Base-by-base conservation (phyloP, 2,797 vertebrate species). In the Tragopan temminckii region DNA sequence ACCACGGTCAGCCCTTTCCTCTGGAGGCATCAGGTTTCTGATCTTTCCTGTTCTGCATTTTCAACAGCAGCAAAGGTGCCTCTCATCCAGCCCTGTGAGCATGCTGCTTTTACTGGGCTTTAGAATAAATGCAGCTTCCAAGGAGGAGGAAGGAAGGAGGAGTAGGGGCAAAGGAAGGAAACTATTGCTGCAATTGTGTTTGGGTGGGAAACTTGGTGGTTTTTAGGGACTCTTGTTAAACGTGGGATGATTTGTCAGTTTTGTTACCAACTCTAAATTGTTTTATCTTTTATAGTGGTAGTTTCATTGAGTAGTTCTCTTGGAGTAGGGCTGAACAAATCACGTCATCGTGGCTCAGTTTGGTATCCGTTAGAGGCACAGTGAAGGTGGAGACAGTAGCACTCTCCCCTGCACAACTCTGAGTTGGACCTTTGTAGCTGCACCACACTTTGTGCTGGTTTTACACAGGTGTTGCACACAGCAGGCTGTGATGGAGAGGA, bases 11-110 rank as follows among this genome's bases (percentile, higher is more conserved):
- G 35, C 35, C 21, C 15, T 85, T 58, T 94, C 23, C 5, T 75
- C 55, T 68, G 58, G 74, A 80, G 87, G 42, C 80, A 85, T 69
- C 67, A 68, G 52, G 38, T 48, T 81, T n/a, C 59, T 76, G 57
- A 84, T 33, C 6, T 13, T 88, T 83, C 63, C 14, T 85, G 80
- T 92, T 67, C 48, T 88, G 29, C 13, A 1, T 92, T 95, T 93
- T 80, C 86, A 92, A 40, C 66, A 91, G 80, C 81, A 91, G n/a
- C 71, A 66, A 62, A 94, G 35, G 55, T 80, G 75, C 31, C 68
- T 57, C 59, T 78, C 88, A 69, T 80, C 52, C 46, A 42, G 57
- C 74, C 85, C 23, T 24, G 29, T 55, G 40, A 82, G 8, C 33
- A 33, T 3, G 3, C 71, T 71, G 33, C 11, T 45, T 94, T 15